Base-by-base conservation (phyloP, 1,140 invertebrate genomes). In the Drosophila repleta region DNA sequence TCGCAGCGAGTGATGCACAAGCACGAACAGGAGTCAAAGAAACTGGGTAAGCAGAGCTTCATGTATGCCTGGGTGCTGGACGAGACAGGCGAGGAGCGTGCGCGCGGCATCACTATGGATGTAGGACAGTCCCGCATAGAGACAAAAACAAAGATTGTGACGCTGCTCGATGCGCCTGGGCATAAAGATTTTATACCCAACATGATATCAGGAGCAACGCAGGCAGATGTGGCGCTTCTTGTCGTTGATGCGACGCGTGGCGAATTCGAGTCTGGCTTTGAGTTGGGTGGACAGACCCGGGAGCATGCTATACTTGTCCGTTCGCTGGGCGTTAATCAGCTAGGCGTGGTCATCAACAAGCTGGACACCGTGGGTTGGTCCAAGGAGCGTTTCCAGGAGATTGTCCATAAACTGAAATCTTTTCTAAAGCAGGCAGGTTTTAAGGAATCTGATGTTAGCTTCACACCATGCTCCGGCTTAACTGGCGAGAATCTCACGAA, bases 11-110 rank as follows among this genome's bases (percentile, higher is more conserved):
- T 95, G 0, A 97, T 99, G 94, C 98, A 99, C 91, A 99, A 99
- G 92, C 98, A 99, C 94, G 98, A 99, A 91, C 97, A 98, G 90
- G 98, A 99, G 85, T 98, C 98, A 53, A 97, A 97, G 90, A 99
- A 99, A 92, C 92, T 98, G 74, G 99, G 99, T 0, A 99, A 99
- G 92, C 97, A 98, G 76, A 99, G 98, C 46, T 99, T 99, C 90
- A 96, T 97, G 92, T 99, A 97, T 93, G 99, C 99, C 13, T 99
- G 99, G 99, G 97, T 99, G 8, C 92, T 99, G n/a, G 99, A 99
- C 93, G 98, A 99, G 93, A 99, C 98, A 69, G 97, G 97, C 7
- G 98, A 99, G 93, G 98, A 99, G 93, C 95, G 98, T 94, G 96
- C 93, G 57, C 92, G 93, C 60, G 94, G 94, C 56, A 98, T 99